Conservation (phyloP, 2,113 vertebrate species). For the Melanerpes aurifrons region DNA sequence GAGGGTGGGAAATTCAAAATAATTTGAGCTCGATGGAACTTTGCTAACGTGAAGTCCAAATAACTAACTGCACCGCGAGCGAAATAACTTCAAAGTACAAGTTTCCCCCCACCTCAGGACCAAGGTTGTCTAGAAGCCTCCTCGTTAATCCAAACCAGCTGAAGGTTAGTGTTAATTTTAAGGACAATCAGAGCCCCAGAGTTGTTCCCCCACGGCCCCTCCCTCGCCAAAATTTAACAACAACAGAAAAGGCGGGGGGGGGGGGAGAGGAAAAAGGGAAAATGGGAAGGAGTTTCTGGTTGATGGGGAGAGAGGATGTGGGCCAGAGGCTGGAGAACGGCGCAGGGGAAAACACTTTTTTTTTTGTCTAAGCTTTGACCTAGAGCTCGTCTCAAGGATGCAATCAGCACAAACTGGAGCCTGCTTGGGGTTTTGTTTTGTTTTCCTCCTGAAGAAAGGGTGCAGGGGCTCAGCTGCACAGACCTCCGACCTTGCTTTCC, state of each 20-base stretch:
- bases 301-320: not conserved
- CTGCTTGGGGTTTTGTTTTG: not conserved
- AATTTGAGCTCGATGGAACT: slow-evolving; percentile 6
- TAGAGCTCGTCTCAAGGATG: slow-evolving; percentile 62
- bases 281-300: not conserved
- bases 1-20: slow-evolving; percentile 13
- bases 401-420: slow-evolving; percentile 23
- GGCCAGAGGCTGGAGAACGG: slow-evolving; percentile 27
- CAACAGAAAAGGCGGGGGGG: not conserved
- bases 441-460: slow-evolving; percentile 59
- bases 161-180: slow-evolving; percentile 27
- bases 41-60: slow-evolving; percentile 4
- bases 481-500: not conserved
- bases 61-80: not conserved
- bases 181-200: not conserved
- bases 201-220: not conserved
- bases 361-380: slow-evolving; percentile 64
- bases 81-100: slow-evolving; percentile 34
- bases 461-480: not conserved
- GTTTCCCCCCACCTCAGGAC: slow-evolving; percentile 12
- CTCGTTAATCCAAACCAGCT: slow-evolving; percentile 49
- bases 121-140: slow-evolving; percentile 11
- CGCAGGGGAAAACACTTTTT: slow-evolving; percentile 39
- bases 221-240: not conserved
- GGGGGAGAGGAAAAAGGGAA: not conserved